Evolutionary conservation across 2,888 invertebrate genomes (phyloP).

Genomic region (Zonitis immaculata): DNA sequence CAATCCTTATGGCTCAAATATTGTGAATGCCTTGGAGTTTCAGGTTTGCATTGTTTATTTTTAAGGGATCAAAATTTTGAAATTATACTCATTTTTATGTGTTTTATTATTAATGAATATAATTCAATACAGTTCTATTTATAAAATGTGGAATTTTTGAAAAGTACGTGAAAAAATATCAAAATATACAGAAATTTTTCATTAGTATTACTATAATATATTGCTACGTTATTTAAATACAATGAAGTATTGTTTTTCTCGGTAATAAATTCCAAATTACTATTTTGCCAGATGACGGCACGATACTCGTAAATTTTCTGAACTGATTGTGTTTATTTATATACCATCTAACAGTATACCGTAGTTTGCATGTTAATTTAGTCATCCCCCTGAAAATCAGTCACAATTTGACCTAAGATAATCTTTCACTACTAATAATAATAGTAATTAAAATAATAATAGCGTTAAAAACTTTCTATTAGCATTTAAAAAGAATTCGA

Average conservation of each 20-base stretch:
- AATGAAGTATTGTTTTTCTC: conserved; percentile 1
- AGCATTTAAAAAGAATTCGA: not conserved
- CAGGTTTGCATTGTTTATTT: no score
- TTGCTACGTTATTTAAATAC: not conserved
- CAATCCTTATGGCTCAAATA: no score
- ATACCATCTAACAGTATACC: not conserved
- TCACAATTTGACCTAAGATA: not conserved
- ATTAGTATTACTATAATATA: not conserved
- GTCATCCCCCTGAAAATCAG: not conserved
- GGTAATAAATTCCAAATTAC: conserved; percentile 4
- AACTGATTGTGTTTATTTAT: not conserved
- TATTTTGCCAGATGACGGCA: conserved; percentile 3
- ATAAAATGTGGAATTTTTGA: no score
- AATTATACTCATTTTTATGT: no score
- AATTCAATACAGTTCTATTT: no score
- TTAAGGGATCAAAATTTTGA: no score
- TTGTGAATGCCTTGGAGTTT: no score
- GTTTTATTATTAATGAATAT: no score
- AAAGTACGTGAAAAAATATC: no score
- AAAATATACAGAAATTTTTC: not conserved
- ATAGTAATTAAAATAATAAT: no score
- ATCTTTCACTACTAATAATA: not conserved
- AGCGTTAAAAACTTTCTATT: no score
- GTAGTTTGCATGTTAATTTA: not conserved
- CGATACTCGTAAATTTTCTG: not conserved